phyloP scores from a whole-genome alignment of 2,113 vertebrate species.

The Takifugu bimaculatus region DNA sequence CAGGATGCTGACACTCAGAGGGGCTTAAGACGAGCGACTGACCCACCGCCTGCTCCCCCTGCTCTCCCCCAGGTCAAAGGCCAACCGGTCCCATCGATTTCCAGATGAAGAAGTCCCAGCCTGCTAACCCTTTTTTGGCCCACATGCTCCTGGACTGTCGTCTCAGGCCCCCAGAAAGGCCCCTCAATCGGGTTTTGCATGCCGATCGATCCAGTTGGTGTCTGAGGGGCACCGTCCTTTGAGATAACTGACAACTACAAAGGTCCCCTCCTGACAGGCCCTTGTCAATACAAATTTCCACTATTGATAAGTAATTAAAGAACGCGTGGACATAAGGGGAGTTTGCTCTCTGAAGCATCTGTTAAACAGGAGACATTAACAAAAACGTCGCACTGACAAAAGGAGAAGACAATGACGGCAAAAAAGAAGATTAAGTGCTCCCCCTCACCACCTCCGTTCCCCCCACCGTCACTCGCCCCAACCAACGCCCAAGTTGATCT shows the following conservation, averaged over 20 bases:
- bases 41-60: constrained; percentile 52
- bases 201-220: constrained; percentile 70
- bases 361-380: constrained; percentile 74
- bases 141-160: constrained; percentile 57
- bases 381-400: constrained; percentile 41
- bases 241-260: constrained; percentile 80
- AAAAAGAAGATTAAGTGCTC: constrained; percentile 7
- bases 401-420: constrained; percentile 26
- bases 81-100: constrained; percentile 70
- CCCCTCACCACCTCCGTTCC: not conserved
- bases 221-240: constrained; percentile 55
- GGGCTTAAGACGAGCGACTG: constrained; percentile 56
- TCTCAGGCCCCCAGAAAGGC: constrained; percentile 44
- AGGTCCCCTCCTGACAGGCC: constrained; percentile 72
- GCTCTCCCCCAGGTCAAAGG: constrained; percentile 72
- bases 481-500: not conserved
- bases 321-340: constrained; percentile 40
- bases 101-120: constrained; percentile 53
- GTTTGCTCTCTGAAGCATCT: constrained; percentile 69
- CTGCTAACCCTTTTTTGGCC: constrained; percentile 33
- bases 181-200: constrained; percentile 58
- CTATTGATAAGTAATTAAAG: constrained; percentile 81
- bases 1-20: constrained; percentile 59
- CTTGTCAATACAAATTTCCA: constrained; percentile 80
- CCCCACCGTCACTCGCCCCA: constrained; percentile 1